Base-by-base conservation (phyloP, 1,140 invertebrate species). In the Zaprionus lachaisei region DNA sequence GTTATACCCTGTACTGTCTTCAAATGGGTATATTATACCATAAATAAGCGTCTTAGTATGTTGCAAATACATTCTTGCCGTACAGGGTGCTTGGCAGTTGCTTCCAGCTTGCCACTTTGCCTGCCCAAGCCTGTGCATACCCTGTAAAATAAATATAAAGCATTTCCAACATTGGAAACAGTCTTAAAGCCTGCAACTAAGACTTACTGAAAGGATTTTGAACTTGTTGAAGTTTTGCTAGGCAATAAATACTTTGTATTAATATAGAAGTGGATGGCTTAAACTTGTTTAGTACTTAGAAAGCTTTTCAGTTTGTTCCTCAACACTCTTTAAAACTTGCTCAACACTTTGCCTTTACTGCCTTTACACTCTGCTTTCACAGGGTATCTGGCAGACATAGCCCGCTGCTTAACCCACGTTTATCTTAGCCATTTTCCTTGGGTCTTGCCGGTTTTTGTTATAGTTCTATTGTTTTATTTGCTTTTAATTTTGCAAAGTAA, bases 391-490 rank as follows among this genome's bases (percentile, higher is more conserved):
- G 5, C 5, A 24, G 37, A 57, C 38, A 7, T 51, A 41, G 7
- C 1, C 11, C 3, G 12, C 26, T 65, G 1, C 22, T 37, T 47
- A 2, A n/a, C 6, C 41, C n/a, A 17, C 41, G 17, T 26, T 41
- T 63, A 63, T 41, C 58, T 70, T 63, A 74, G 65, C 37, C 58
- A 37, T 69, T 58, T 37, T 63, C 51, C 68, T 49, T 49, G n/a
- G 51, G 51, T 41, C 49, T 74, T 77, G 75, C 68, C 73, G 34
- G 61, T 51, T 81, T 80, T 78, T 74, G 65, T 66, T 73, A 62
- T 74, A 72, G 85, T 65, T 74, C 77, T 81, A 80, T 90, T 90
- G 85, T 89, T 89, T 77, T 80, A 84, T 80, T 89, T 89, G 81
- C 79, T 90, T 90, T 89, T 81, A 81, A 85, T 85, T 89, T 89